Percentiles rank a stretch among this genome's conserved stretches.
Evolutionary conservation across 2,888 invertebrate genomes (phyloP).

Genomic region (Ecdyonurus torrentis): DNA sequence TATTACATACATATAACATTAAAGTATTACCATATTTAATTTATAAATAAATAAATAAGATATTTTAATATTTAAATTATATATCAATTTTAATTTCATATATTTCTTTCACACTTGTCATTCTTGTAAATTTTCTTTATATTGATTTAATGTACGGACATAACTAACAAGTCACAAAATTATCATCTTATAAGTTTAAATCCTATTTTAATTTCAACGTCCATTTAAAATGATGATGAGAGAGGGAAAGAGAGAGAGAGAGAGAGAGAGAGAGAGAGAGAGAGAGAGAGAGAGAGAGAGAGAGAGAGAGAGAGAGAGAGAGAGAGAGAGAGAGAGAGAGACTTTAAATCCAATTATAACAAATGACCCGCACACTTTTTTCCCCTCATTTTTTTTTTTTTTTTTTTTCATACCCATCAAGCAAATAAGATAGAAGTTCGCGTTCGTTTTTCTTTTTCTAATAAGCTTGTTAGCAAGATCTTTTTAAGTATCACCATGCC

Average conservation of each 20-base stretch:
- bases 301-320: background rate
- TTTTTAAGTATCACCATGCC: background rate
- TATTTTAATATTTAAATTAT: too few relatives aligned
- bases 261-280: background rate
- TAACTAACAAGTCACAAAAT: too few relatives aligned
- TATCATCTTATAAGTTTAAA: too few relatives aligned
- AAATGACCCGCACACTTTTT: conserved; percentile 1
- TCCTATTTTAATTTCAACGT: too few relatives aligned
- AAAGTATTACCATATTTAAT: too few relatives aligned
- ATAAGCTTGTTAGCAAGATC: background rate
- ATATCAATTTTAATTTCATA: too few relatives aligned
- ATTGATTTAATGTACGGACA: too few relatives aligned
- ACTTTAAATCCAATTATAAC: conserved; percentile 2
- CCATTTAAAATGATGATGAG: background rate
- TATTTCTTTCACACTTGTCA: too few relatives aligned
- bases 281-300: background rate
- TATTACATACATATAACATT: too few relatives aligned
- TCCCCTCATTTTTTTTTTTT: too few relatives aligned
- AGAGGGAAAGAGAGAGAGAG: background rate
- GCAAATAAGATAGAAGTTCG: background rate
- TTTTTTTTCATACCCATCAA: background rate
- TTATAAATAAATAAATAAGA: too few relatives aligned
- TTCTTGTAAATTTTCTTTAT: too few relatives aligned
- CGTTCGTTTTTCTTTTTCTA: background rate
- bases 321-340: conserved; percentile 2